Conservation (phyloP, 2,797 vertebrate genomes). For the Choloepus didactylus region DNA sequence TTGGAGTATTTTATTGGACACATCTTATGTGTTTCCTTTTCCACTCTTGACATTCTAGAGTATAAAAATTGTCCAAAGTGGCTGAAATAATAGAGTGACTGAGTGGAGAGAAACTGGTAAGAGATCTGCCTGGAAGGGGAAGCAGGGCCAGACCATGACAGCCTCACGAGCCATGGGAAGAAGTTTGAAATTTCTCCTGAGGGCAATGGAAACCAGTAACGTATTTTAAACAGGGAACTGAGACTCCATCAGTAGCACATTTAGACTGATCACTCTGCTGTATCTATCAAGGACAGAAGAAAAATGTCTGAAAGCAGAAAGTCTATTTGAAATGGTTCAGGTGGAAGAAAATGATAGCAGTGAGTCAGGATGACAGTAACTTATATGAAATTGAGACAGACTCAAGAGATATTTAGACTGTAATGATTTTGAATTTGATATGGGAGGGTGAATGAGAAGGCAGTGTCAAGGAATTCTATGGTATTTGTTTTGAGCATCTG, state of each 20-base stretch:
- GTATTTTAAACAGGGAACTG: not conserved
- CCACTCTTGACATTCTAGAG: not conserved
- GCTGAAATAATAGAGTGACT: not conserved
- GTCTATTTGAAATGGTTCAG: not conserved
- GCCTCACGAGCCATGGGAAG: not conserved
- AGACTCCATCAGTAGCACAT: not conserved
- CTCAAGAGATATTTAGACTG: not conserved
- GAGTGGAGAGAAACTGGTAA: not conserved
- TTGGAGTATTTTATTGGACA: not conserved
- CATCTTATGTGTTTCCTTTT: not conserved
- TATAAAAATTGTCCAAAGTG: not conserved
- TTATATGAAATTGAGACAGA: not conserved
- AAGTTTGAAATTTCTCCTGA: constrained; percentile 20
- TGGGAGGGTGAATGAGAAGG: not conserved
- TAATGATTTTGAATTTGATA: not conserved
- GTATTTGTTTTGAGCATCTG: not conserved
- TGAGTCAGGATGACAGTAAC: not conserved
- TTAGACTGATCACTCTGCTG: not conserved
- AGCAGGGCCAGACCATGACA: not conserved
- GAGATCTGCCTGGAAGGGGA: not conserved
- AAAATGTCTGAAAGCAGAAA: not conserved
- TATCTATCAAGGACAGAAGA: constrained; percentile 27
- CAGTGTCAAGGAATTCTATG: not conserved
- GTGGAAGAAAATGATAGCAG: not conserved
- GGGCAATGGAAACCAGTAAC: not conserved